Evolutionary conservation across 1,140 invertebrate genomes (phyloP).

Genomic region (Phymastichus coffea): DNA sequence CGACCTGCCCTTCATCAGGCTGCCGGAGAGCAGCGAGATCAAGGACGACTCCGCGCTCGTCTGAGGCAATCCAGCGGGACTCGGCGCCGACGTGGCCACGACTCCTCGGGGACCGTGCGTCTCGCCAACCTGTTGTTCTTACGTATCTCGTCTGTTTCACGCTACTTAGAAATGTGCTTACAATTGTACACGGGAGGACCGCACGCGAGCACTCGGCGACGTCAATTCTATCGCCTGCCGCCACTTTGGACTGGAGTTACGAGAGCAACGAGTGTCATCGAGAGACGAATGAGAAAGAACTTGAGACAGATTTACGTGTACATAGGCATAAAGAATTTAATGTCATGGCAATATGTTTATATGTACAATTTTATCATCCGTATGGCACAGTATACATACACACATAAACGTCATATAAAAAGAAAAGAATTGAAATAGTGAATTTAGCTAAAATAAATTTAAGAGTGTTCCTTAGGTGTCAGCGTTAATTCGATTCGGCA

Average conservation of each 20-base stretch:
- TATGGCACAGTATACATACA: constrained; percentile 39
- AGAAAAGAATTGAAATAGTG: background rate
- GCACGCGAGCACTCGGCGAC: no score
- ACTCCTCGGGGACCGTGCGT: no score
- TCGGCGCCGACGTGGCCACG: no score
- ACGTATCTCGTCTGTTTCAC: no score
- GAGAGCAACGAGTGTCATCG: no score
- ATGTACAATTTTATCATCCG: constrained; percentile 40
- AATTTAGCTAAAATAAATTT: constrained; percentile 4
- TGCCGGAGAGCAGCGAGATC: constrained; percentile 53
- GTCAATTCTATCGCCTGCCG: no score
- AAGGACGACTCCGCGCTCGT: constrained; percentile 41
- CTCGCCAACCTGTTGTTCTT: no score
- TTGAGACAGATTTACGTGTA: no score
- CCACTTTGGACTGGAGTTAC: no score
- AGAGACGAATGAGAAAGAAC: no score
- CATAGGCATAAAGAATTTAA: constrained; percentile 22
- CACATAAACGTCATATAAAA: background rate
- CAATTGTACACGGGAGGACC: no score
- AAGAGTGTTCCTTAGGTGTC: background rate
- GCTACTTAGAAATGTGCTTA: no score
- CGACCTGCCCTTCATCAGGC: constrained; percentile 58
- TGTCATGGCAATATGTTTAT: constrained; percentile 24
- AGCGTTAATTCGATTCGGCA: background rate
- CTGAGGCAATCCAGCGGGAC: background rate